Evolutionary conservation across 2,888 invertebrate species (phyloP), one percentile per base, ranked within the genome.

Genomic region (Ypsolopha sequella): DNA sequence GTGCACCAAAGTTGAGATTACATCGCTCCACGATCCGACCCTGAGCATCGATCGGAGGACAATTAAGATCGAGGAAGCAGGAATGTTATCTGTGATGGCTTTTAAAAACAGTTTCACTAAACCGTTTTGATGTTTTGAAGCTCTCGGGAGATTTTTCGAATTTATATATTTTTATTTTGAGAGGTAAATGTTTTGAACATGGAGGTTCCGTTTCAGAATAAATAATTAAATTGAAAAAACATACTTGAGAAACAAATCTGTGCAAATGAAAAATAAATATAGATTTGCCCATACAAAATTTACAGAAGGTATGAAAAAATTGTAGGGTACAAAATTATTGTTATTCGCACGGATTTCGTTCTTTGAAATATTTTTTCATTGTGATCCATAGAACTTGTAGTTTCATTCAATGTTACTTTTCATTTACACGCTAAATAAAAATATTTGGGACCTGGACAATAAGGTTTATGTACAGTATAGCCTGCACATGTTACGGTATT

Each of bases 31-130:
- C 64, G 64, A 63, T 60, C 55, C 63, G 60, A 66, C 68, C 66
- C 60, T 54, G 64, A 59, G 60, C 64, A 63, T 67, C 65, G 65
- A 70, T 68, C 67, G 62, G 59, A 55, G 65, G 64, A 69, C 70
- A 70, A 72, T 72, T 72, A 71, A 70, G 67, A 65, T 66, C 61
- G 56, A 48, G 61, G 50, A 63, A 60, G 63, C 63, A 62, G 62
- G 65, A 63, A 59, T 64, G 65, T 65, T 57, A 60, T 60, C 62
- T 62, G 62, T 61, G 67, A 68, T 66, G 65, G 61, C 63, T 68
- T 68, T 68, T 65, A 66, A 64, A 66, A 63, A 39, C 39, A 11
- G 47, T 46, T 51, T 10, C 38, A 52, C 52, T 51, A 55, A 61
- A 63, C 64, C 62, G 62, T 64, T 61, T 60, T 58, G 61, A 63